Conservation (phyloP, 2,113 vertebrate genomes). For the Rhynchopsitta pachyrhyncha region DNA sequence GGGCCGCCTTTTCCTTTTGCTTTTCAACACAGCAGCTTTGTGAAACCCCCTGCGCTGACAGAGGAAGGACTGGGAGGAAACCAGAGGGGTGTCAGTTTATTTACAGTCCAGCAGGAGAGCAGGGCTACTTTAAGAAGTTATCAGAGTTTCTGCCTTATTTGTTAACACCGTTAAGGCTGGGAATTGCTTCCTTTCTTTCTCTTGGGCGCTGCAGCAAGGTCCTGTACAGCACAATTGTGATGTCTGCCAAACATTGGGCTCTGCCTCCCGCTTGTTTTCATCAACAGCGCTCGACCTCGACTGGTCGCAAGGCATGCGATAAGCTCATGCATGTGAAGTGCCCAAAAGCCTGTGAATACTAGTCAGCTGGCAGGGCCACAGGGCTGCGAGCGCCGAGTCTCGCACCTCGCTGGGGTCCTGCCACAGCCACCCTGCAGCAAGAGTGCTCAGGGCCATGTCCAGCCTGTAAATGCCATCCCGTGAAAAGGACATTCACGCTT, state of each 20-base stretch:
- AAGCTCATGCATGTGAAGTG: neutral
- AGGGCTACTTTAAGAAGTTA: neutral
- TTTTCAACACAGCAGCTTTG: neutral
- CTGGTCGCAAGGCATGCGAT: neutral
- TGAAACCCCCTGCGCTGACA: neutral
- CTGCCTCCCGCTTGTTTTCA: neutral
- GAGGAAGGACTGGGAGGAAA: neutral
- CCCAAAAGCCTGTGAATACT: neutral
- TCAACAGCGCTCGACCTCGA: neutral
- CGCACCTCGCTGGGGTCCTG: neutral
- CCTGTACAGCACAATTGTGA: neutral
- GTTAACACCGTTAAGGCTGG: neutral
- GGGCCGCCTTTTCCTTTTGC: neutral
- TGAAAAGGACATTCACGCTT: fast-evolving
- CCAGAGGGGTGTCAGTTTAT: conserved; percentile 25
- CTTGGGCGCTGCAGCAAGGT: neutral
- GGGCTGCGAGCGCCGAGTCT: neutral
- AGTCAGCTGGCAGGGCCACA: neutral
- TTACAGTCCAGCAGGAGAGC: neutral
- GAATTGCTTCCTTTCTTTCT: conserved; percentile 48
- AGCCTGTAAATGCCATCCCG: fast-evolving
- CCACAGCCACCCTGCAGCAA: neutral
- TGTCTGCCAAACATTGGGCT: neutral
- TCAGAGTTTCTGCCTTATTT: neutral
- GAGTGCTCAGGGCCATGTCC: neutral